phyloP scores from a whole-genome alignment of 2,888 invertebrate species.

The Dasypogon diadema region DNA sequence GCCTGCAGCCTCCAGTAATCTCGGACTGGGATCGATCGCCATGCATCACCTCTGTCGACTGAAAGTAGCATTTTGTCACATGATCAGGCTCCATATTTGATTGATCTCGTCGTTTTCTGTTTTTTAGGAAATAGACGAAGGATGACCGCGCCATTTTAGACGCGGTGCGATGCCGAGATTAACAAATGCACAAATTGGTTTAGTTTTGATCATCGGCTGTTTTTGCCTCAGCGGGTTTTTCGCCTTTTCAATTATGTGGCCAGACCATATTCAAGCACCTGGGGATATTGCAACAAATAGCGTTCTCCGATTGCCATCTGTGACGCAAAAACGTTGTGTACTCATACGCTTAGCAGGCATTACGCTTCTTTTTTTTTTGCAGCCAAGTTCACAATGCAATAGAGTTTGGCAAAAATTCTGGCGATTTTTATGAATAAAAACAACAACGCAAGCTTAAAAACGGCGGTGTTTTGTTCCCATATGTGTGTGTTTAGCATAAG shows the following conservation, averaged over 20 bases:
- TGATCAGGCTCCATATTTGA: conserved; percentile 50
- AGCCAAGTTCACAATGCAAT: conserved; percentile 21
- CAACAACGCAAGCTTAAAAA: background rate
- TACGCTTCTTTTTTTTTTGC: conserved; percentile 16
- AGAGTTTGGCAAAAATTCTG: background rate
- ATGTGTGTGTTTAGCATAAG: background rate
- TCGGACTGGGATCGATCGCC: background rate
- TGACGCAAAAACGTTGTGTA: conserved; percentile 18
- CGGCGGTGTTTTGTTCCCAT: background rate
- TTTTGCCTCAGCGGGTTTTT: conserved; percentile 30
- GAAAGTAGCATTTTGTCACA: conserved; percentile 53
- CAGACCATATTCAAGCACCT: conserved; percentile 43
- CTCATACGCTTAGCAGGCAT: conserved; percentile 10
- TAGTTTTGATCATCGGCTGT: conserved; percentile 45
- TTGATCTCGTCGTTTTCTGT: conserved; percentile 41
- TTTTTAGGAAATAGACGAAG: conserved; percentile 46
- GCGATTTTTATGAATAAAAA: conserved; percentile 25
- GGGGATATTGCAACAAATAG: conserved; percentile 42
- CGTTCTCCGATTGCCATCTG: conserved; percentile 39
- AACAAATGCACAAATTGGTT: conserved; percentile 49
- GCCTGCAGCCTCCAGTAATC: background rate
- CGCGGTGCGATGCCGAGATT: conserved; percentile 33
- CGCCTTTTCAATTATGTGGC: conserved; percentile 30
- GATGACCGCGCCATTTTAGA: conserved; percentile 43
- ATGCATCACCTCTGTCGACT: conserved; percentile 27